phyloP scores from a whole-genome alignment of 2,113 vertebrate genomes.

The Lipotes vexillifer region DNA sequence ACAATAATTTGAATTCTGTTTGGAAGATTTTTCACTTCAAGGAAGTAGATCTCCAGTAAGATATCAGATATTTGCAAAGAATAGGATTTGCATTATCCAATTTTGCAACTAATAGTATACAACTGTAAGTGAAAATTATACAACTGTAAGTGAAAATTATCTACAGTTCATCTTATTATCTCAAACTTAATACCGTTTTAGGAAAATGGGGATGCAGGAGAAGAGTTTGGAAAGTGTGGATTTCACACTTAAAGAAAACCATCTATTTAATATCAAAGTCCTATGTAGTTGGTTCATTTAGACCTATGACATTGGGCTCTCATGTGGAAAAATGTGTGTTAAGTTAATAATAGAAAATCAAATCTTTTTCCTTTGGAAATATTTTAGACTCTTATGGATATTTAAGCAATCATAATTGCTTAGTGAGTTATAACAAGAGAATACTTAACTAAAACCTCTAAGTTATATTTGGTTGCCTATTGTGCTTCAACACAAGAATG shows the following conservation, averaged over 20 bases:
- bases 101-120: not conserved
- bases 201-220: not conserved
- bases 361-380: not conserved
- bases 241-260: not conserved
- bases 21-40: not conserved
- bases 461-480: not conserved
- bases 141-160: not conserved
- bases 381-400: not conserved
- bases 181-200: not conserved
- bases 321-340: not conserved
- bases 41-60: not conserved
- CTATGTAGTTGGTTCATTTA: not conserved
- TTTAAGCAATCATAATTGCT: not conserved
- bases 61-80: not conserved
- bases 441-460: conserved; percentile 11
- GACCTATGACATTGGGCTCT: not conserved
- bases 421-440: not conserved
- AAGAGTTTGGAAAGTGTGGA: not conserved
- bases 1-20: not conserved
- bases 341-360: not conserved
- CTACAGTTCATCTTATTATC: not conserved
- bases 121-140: conserved; percentile 3
- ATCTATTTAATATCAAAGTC: not conserved
- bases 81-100: not conserved
- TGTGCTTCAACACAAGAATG: not conserved